Evolutionary conservation across 2,113 vertebrate genomes (phyloP).

Genomic region (Romanogobio albipinnatus): DNA sequence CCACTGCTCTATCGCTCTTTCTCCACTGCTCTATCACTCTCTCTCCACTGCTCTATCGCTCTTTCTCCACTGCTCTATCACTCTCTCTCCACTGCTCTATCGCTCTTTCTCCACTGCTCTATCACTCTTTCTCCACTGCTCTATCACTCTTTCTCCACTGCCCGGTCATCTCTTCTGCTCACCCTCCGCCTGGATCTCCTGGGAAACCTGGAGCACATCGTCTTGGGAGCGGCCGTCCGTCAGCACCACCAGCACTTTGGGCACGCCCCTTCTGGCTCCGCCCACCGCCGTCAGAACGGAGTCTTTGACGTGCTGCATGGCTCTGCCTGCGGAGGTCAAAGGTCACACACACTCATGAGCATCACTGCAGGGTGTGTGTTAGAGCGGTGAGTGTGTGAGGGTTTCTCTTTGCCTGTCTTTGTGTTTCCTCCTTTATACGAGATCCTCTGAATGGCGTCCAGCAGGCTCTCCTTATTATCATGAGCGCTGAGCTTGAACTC

Average conservation of each 20-base stretch:
- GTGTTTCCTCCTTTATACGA: slow-evolving; percentile 98
- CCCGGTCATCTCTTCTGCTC: no score
- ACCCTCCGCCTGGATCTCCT: slow-evolving; percentile 93
- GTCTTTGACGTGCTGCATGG: slow-evolving; percentile 91
- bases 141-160: no score
- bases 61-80: no score
- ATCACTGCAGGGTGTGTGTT: neutral
- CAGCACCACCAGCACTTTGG: slow-evolving; percentile 93
- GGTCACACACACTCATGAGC: no score
- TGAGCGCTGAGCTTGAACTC: slow-evolving; percentile 92
- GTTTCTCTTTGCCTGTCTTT: slow-evolving; percentile 83
- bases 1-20: no score
- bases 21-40: no score
- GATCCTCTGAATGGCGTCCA: slow-evolving; percentile 90
- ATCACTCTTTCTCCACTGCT: no score
- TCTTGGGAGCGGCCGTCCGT: slow-evolving; percentile 96
- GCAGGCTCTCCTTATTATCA: slow-evolving; percentile 85
- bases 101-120: no score
- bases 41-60: no score
- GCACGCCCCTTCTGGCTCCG: slow-evolving; percentile 87
- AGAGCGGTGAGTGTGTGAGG: neutral
- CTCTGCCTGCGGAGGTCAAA: slow-evolving; percentile 79
- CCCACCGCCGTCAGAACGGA: slow-evolving; percentile 83
- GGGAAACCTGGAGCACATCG: slow-evolving; percentile 90
- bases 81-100: no score